Conservation (phyloP, 2,888 invertebrate species). For the Hypomecis punctinalis region DNA sequence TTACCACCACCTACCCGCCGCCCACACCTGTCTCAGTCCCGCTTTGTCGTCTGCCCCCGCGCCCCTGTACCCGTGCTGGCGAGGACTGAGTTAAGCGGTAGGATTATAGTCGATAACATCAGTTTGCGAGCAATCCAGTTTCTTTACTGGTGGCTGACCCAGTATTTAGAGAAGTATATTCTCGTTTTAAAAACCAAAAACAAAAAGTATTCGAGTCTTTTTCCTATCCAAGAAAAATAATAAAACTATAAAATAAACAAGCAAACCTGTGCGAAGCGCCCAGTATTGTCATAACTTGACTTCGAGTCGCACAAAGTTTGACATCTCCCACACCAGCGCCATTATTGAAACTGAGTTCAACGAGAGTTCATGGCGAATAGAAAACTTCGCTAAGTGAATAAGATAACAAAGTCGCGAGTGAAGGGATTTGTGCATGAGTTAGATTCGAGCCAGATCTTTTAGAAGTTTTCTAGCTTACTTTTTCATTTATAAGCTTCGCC, state of each 20-base stretch:
- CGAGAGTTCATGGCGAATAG: constrained; percentile 48
- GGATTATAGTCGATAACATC: no score
- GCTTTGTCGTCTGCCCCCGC: no score
- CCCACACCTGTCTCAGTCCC: no score
- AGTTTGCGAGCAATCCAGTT: no score
- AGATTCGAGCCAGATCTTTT: constrained; percentile 40
- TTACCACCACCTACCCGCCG: no score
- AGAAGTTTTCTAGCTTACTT: constrained; percentile 14
- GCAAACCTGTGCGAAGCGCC: constrained; percentile 28
- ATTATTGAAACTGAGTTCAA: constrained; percentile 54
- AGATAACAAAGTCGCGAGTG: constrained; percentile 47
- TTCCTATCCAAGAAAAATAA: not conserved
- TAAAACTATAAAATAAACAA: not conserved
- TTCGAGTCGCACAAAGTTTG: constrained; percentile 56
- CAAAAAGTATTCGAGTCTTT: not conserved
- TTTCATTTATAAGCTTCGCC: constrained; percentile 15
- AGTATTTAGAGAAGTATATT: no score
- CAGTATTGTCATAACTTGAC: constrained; percentile 58
- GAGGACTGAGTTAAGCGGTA: no score
- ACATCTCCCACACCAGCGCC: constrained; percentile 55
- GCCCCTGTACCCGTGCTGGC: no score
- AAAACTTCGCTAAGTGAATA: constrained; percentile 51
- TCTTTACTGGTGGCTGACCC: no score
- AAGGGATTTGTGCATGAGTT: constrained; percentile 41
- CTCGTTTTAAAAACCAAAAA: no score